Conservation (phyloP, 1,140 invertebrate genomes). For the Drosophila tani region DNA sequence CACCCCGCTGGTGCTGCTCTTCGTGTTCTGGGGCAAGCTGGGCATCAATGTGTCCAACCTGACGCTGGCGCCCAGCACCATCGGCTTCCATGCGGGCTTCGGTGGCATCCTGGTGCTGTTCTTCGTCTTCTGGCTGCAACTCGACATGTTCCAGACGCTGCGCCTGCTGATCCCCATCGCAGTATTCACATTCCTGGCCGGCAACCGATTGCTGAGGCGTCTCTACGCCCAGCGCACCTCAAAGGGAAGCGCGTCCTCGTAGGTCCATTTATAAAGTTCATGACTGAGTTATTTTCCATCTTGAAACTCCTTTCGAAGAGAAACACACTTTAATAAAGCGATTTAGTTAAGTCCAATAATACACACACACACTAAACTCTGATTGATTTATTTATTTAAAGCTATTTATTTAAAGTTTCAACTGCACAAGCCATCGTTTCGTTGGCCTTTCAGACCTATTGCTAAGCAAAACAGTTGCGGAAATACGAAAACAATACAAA, state of each 20-base stretch:
- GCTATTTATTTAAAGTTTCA: too few species aligned
- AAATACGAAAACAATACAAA: conserved; percentile 36
- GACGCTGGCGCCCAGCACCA: conserved; percentile 90
- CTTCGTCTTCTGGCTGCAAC: conserved; percentile 94
- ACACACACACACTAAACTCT: conserved; percentile 27
- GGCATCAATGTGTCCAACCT: conserved; percentile 96
- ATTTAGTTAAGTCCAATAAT: conserved; percentile 70
- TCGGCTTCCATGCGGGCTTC: conserved; percentile 95
- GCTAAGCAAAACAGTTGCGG: conserved; percentile 28
- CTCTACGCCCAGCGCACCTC: conserved; percentile 71
- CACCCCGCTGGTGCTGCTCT: conserved; percentile 92
- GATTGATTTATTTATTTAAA: conserved; percentile 31
- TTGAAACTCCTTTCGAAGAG: conserved; percentile 48
- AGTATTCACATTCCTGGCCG: conserved; percentile 94
- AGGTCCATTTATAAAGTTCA: conserved; percentile 45
- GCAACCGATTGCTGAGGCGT: conserved; percentile 93
- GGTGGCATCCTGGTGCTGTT: conserved; percentile 95
- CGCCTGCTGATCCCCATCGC: conserved; percentile 94
- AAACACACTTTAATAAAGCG: conserved; percentile 72
- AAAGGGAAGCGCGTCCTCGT: conserved; percentile 55
- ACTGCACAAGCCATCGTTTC: conserved; percentile 11
- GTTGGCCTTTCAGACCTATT: conserved; percentile 35
- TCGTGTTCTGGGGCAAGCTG: conserved; percentile 94
- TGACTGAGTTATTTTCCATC: conserved; percentile 37
- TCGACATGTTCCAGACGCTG: conserved; percentile 98